Evolutionary conservation across 2,888 invertebrate genomes (phyloP), one percentile per base, ranked within the genome.

Genomic region (Platycheirus rosarum): DNA sequence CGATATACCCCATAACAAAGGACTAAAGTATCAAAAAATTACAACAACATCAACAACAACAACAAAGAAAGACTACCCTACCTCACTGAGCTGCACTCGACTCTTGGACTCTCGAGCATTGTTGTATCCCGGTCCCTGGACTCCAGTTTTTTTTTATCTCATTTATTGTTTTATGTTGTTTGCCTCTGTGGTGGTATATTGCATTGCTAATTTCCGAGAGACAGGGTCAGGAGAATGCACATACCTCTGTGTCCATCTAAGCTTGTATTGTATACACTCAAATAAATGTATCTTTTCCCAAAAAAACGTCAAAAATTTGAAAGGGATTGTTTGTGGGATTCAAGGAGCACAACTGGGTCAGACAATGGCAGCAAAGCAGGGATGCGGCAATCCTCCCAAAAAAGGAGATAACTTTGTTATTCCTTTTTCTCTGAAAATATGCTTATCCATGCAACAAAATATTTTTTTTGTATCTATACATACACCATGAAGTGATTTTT

Each of bases 131-230:
- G 51, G 40, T 44, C 29, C 42, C 14, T 51, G 40, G 16, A 42
- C 16, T 26, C 20, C 37, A 20, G n/a, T 65, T 51, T 51, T 60
- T 16, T 35, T 57, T 60, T 65, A 60, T 68, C 66, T 68, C 62
- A 55, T 55, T 60, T 74, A 79, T 79, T 74, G 74, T 79, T 74
- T 74, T 66, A 74, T 63, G 53, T 68, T 62, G 46, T 78, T 73
- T 71, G 73, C 73, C 66, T 37, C n/a, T 23, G 53, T 73, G 48
- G 35, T 42, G 29, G 35, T 68, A 62, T 66, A 79, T 79, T 68
- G 78, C 74, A 74, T 79, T 79, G 62, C 73, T 79, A 74, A 79
- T 79, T 68, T 74, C 78, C 78, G 40, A 62, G 8, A 68, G 53
- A 40, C 73, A 51, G 46, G 78, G 74, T 68, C 74, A 74, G 60